phyloP scores from a whole-genome alignment of 2,113 vertebrate genomes.

The Amphiprion ocellaris region DNA sequence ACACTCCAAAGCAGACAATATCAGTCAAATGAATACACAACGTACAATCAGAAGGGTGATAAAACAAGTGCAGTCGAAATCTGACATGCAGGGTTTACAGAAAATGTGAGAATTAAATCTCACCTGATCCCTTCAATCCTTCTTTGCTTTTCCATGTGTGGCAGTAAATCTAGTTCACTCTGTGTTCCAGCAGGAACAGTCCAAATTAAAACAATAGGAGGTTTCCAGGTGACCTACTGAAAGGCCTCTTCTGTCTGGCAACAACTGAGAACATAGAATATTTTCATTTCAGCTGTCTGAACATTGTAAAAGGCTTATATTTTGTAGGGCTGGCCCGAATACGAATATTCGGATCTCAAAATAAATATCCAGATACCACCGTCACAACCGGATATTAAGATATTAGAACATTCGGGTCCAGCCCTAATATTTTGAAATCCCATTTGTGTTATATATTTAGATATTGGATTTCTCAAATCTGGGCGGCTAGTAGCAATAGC shows the following conservation, averaged over 20 bases:
- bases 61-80: not conserved
- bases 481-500: too few relatives aligned
- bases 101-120: conserved; percentile 6
- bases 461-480: too few relatives aligned
- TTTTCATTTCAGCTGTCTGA: too few relatives aligned
- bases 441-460: too few relatives aligned
- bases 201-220: conserved; percentile 1
- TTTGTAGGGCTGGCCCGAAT: too few relatives aligned
- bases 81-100: not conserved
- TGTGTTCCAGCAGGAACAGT: not conserved
- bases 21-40: conserved; percentile 5
- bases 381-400: too few relatives aligned
- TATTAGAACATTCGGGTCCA: too few relatives aligned
- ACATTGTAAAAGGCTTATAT: too few relatives aligned
- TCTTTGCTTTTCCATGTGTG: not conserved
- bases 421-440: too few relatives aligned
- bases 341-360: too few relatives aligned
- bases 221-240: not conserved
- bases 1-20: not conserved
- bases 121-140: conserved; percentile 49
- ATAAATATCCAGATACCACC: too few relatives aligned
- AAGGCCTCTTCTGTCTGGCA: not conserved
- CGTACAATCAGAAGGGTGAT: not conserved
- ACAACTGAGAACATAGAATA: not conserved
- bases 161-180: not conserved